Conservation (phyloP, 2,113 vertebrate genomes). For the Silurus meridionalis region DNA sequence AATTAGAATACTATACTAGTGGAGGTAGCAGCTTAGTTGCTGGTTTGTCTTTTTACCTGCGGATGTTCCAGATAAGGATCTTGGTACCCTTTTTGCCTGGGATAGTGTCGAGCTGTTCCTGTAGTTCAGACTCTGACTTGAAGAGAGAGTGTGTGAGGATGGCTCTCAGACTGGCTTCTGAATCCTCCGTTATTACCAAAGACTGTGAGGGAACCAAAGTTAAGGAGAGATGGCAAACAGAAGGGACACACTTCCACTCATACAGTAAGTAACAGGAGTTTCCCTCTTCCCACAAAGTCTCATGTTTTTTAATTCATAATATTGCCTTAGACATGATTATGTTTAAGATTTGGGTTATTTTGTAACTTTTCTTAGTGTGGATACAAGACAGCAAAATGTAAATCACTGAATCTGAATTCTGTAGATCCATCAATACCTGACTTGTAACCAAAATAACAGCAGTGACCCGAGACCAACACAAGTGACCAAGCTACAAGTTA, state of each 20-base stretch:
- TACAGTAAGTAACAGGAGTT: background rate
- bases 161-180: constrained; percentile 77
- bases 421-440: background rate
- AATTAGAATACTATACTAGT: background rate
- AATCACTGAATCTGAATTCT: background rate
- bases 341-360: no score
- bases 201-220: constrained; percentile 69
- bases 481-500: background rate
- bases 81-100: constrained; percentile 79
- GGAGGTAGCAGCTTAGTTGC: background rate
- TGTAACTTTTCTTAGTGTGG: background rate
- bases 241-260: background rate
- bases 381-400: background rate
- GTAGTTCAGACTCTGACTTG: constrained; percentile 73
- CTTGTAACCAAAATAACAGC: background rate
- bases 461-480: background rate
- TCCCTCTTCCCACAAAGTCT: background rate
- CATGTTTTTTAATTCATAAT: background rate
- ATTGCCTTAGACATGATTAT: background rate
- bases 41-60: constrained; percentile 65
- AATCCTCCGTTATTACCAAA: constrained; percentile 79
- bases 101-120: constrained; percentile 75
- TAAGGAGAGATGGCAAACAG: constrained; percentile 63
- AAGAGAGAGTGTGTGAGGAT: constrained; percentile 79
- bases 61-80: constrained; percentile 83